A percentile compares a stretch with the other conserved stretches of the same genome.
These are phyloP conservation scores for Leptinotarsa juncta DNA, from an alignment of 2,888 invertebrate species.

Conservation along the genomic window DNA sequence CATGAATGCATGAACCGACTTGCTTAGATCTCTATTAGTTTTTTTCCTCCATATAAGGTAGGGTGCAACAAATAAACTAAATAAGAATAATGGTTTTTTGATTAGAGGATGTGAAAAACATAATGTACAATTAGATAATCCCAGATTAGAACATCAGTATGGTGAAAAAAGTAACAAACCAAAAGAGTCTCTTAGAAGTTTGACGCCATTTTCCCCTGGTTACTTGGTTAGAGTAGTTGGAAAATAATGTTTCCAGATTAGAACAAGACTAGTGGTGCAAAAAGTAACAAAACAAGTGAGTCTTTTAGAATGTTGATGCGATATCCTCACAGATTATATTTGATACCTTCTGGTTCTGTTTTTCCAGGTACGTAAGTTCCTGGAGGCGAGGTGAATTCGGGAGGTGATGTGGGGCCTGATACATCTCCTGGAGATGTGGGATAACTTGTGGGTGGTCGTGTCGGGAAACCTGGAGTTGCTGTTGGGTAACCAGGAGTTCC, in stretches of 20 bases:
- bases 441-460: slow-evolving; percentile 19
- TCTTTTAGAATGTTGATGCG: background rate
- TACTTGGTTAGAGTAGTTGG: background rate
- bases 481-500: slow-evolving; percentile 32
- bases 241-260: no score
- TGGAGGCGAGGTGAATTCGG: background rate
- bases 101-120: no score
- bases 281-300: background rate
- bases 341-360: slow-evolving; percentile 1
- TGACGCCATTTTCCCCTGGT: background rate
- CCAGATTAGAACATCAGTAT: no score
- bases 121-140: no score
- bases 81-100: no score
- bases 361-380: background rate
- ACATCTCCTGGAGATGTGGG: background rate
- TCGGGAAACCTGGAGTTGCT: slow-evolving; percentile 15
- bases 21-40: no score
- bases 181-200: no score
- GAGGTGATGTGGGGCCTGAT: no score
- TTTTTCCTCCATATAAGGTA: no score
- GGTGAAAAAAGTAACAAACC: no score
- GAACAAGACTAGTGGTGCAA: background rate
- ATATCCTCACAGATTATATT: background rate
- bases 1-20: no score
- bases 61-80: no score